Evolutionary conservation across 2,797 vertebrate genomes (phyloP).

Genomic region (Pipistrellus pipistrellus): DNA sequence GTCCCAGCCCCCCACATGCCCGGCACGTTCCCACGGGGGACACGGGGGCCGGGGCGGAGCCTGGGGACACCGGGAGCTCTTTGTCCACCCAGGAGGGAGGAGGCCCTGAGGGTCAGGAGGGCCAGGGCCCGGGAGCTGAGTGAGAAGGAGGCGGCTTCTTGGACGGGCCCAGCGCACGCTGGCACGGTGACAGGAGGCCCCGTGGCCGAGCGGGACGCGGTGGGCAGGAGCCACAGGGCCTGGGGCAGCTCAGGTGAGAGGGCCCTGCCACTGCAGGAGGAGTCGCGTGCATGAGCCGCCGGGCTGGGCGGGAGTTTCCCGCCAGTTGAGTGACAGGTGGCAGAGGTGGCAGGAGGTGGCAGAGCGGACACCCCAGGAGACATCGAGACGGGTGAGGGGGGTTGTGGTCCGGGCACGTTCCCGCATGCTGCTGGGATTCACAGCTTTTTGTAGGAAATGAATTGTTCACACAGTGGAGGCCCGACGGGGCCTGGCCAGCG

Average conservation of each 20-base stretch:
- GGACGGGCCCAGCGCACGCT: too few species aligned
- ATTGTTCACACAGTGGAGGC: not conserved
- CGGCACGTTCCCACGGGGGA: fast-evolving
- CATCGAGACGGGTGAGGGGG: fast-evolving
- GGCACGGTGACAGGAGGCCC: fast-evolving
- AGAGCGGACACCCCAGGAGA: not conserved
- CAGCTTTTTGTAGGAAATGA: not conserved
- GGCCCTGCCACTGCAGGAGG: not conserved
- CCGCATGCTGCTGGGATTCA: not conserved
- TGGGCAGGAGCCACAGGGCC: not conserved
- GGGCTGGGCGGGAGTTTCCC: fast-evolving
- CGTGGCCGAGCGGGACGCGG: too few species aligned
- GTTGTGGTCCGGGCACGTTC: fast-evolving
- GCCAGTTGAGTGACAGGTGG: not conserved
- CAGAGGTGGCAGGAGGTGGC: not conserved
- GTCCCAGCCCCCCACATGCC: not conserved
- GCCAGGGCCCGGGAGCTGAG: not conserved
- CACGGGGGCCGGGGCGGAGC: fast-evolving
- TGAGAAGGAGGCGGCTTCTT: too few species aligned
- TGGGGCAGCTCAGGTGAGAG: not conserved
- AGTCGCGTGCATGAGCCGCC: fast-evolving
- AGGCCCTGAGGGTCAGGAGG: not conserved
- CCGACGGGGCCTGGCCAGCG: fast-evolving
- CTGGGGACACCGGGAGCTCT: fast-evolving
- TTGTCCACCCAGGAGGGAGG: too few species aligned